Evolutionary conservation across 2,797 vertebrate species (phyloP).

Genomic region (Pachyuromys duprasi): DNA sequence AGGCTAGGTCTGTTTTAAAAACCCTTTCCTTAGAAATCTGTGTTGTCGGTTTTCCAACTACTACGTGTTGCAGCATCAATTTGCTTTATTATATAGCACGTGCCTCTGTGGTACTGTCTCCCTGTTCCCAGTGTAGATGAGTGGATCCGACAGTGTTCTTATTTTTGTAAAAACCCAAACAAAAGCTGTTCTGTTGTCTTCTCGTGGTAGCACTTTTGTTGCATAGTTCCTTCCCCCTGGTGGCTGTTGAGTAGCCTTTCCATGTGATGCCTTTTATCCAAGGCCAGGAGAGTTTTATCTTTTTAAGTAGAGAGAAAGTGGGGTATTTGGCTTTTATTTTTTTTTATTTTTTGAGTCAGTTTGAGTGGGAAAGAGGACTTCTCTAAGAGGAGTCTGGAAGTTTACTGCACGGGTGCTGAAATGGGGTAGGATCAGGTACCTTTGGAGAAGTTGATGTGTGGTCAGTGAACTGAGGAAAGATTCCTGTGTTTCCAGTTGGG

Average conservation of each 20-base stretch:
- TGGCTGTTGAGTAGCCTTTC: conserved; percentile 80
- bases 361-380: conserved; percentile 43
- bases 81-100: conserved; percentile 87
- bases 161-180: conserved; percentile 83
- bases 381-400: conserved; percentile 10
- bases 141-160: conserved; percentile 72
- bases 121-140: conserved; percentile 86
- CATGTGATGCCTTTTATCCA: conserved; percentile 60
- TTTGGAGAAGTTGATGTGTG: conserved; percentile 64
- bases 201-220: conserved; percentile 85
- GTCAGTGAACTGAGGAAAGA: conserved; percentile 62
- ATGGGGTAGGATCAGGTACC: not conserved
- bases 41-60: conserved; percentile 88
- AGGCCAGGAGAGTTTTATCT: conserved; percentile 67
- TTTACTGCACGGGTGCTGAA: not conserved
- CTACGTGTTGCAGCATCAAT: conserved; percentile 87
- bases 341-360: conserved; percentile 30
- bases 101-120: conserved; percentile 86
- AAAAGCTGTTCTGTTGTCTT: conserved; percentile 85
- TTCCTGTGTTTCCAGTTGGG: conserved; percentile 50
- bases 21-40: conserved; percentile 77
- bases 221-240: conserved; percentile 83
- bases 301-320: conserved; percentile 41
- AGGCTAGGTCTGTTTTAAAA: conserved; percentile 74
- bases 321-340: conserved; percentile 47